Base-by-base conservation (phyloP, 2,797 vertebrate species). In the Parambassis ranga region DNA sequence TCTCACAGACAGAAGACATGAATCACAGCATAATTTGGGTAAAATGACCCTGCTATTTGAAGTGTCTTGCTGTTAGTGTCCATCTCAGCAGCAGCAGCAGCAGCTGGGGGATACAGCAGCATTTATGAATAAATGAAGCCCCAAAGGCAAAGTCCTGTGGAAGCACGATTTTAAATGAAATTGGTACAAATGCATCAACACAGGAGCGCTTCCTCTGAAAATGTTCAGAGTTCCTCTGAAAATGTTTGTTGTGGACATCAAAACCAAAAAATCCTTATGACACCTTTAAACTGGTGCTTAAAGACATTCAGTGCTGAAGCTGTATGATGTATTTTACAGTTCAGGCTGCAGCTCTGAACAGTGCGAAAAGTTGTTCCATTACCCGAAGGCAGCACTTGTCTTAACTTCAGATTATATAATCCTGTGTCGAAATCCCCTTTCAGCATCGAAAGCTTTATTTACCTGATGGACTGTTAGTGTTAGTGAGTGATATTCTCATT, bases 371-470 rank as follows among this genome's bases (percentile, higher is more conserved):
- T n/a, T 33, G 28, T 46, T 42, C 23, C 11, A 10, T 31, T 32
- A 10, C 31, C 36, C 59, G 10, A 1, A 52, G 35, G 35, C 14
- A 2, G 10, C 14, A 30, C 15, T 26, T 41, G 19, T 27, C 31
- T 41, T 39, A 22, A 48, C 41, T n/a, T 9, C 13, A 33, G 28
- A 56, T 49, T 35, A 30, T 10, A 42, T 23, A 30, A 16, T 58
- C 10, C 15, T 24, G 6, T 46, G 47, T 44, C 35, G 37, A 58
- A 53, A 28, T 73, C 31, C 36, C 22, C 16, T 8, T 24, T 58
- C 47, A 41, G 26, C 55, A 53, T 43, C 53, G 9, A 61, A 73
- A 53, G 58, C 65, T 26, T 35, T 75, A 66, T 66, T 79, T 61
- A 35, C 13, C 22, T 30, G 28, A 18, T 37, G 53, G 42, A 37